Evolutionary conservation across 1,140 invertebrate species (phyloP), one percentile per base, ranked within the genome.

Genomic region (Brachionus calyciflorus): DNA sequence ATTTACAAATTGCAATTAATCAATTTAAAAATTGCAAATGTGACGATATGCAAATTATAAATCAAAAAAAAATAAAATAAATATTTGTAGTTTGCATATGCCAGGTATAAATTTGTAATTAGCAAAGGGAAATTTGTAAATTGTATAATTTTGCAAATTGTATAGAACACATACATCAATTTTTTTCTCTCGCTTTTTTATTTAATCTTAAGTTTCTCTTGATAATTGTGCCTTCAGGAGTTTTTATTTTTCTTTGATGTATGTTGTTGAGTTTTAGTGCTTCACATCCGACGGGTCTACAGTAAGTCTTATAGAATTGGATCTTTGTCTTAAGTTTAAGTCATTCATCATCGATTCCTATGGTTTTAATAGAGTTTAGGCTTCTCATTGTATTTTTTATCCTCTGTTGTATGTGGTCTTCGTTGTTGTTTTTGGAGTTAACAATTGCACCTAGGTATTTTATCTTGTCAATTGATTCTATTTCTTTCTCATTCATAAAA

Each of bases 21-120:
- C n/a, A n/a, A 48, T 48, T 48, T 48, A 48, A n/a, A 48, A 48
- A 48, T 48, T 48, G 46, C 46, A 48, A n/a, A n/a, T n/a, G 46
- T 48, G 46, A 48, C 19, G 19, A 12, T n/a, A 48, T 48, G 46
- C 46, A 48, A 17, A n/a, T 48, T 48, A 41, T 7, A 41, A 41
- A 41, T 41, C 6, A 41, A 41, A 41, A 41, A 41, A 7, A 6
- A 41, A 41, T 41, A 7, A n/a, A n/a, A n/a, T n/a, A n/a, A n/a
- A n/a, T n/a, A n/a, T n/a, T n/a, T n/a, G n/a, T 41, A 48, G 46
- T 48, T 48, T 48, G 14, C 46, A 48, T 41, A 41, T 41, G 46
- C 14, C 14, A 48, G 46, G 46, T 48, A 48, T 48, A 48, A 48
- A 48, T 48, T 48, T 48, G 19, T 14, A 48, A n/a, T 48, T 48